Conservation (phyloP, 2,113 vertebrate genomes). For the Ctenodactylus gundi region DNA sequence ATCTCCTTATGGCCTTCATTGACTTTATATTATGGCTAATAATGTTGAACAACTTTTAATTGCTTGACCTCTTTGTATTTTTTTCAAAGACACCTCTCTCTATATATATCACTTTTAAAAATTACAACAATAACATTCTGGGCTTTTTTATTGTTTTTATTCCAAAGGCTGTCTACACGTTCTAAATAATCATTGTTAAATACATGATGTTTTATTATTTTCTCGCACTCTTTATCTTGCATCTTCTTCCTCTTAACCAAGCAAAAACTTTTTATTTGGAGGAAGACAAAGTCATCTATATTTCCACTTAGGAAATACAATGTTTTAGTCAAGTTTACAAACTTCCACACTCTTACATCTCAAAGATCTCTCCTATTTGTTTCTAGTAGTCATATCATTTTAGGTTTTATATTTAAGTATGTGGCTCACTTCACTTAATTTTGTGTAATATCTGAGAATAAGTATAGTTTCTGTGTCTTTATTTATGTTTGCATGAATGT, state of each 20-base stretch:
- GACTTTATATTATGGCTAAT: neutral
- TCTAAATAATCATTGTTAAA: neutral
- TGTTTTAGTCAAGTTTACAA: neutral
- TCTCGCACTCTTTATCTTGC: neutral
- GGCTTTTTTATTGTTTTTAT: neutral
- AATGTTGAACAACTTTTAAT: neutral
- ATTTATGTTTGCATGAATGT: neutral
- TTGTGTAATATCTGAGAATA: neutral
- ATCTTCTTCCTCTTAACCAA: neutral
- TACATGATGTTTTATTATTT: neutral
- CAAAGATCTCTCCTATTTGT: neutral
- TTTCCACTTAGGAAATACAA: neutral
- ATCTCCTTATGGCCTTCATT: neutral
- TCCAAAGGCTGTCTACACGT: neutral
- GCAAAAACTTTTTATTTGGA: neutral
- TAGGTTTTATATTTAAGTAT: neutral
- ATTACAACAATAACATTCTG: too few relatives aligned
- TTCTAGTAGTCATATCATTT: neutral
- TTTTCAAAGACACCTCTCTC: neutral
- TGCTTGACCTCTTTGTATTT: neutral
- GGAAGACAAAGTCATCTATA: neutral
- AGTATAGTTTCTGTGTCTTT: neutral
- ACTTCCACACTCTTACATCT: neutral
- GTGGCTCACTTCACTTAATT: neutral
- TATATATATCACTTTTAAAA: too few relatives aligned